Percentiles rank a stretch among this genome's conserved stretches.
Evolutionary conservation across 2,888 invertebrate species (phyloP).

Genomic region (Petrolisthes manimaculis): DNA sequence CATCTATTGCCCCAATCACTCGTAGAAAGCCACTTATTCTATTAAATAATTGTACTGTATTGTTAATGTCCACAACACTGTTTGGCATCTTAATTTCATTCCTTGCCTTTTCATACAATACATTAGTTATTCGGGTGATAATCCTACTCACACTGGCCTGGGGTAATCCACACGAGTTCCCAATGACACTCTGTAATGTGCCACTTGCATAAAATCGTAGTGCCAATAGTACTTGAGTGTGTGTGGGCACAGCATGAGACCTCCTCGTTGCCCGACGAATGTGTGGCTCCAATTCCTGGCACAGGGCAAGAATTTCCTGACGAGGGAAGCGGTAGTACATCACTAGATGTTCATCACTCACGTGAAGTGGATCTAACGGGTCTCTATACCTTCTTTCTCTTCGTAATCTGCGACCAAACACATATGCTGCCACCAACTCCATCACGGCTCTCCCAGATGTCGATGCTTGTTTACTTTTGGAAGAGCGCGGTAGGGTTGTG

Average conservation of each 20-base stretch:
- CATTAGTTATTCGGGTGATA: neutral
- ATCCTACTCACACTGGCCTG: conserved; percentile 30
- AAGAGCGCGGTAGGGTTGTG: too few relatives aligned
- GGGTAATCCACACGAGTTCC: neutral
- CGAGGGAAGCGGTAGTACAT: conserved; percentile 29
- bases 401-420: too few relatives aligned
- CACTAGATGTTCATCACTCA: conserved; percentile 22
- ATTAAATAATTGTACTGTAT: conserved; percentile 12
- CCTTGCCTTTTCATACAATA: conserved; percentile 11
- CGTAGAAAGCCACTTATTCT: too few relatives aligned
- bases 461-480: too few relatives aligned
- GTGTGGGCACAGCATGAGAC: too few relatives aligned
- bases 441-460: too few relatives aligned
- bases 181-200: conserved; percentile 13
- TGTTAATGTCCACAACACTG: neutral
- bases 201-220: conserved; percentile 29
- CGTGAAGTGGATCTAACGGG: conserved; percentile 28
- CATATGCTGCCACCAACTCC: too few relatives aligned
- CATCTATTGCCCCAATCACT: too few relatives aligned
- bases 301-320: too few relatives aligned
- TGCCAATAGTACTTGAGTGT: conserved; percentile 16
- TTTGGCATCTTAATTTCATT: conserved; percentile 27
- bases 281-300: too few relatives aligned
- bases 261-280: too few relatives aligned
- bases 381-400: conserved; percentile 22